phyloP scores from a whole-genome alignment of 2,797 vertebrate genomes.

The Poeciliopsis gracilis region DNA sequence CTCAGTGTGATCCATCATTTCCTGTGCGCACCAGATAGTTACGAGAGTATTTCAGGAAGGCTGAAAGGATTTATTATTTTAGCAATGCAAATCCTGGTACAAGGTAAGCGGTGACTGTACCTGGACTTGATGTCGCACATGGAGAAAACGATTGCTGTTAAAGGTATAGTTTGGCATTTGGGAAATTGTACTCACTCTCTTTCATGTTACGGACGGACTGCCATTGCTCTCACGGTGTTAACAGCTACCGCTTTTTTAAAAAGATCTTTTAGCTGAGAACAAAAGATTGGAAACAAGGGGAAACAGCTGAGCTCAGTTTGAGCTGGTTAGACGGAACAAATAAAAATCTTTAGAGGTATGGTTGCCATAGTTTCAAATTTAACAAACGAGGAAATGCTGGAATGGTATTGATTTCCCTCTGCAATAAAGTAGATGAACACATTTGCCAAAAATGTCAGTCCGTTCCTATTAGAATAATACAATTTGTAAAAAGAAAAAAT shows the following conservation, averaged over 20 bases:
- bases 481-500: not conserved
- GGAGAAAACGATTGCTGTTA: not conserved
- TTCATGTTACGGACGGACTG: not conserved
- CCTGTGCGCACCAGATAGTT: conserved; percentile 5
- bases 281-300: conserved; percentile 8
- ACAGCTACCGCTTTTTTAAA: not conserved
- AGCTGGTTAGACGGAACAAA: not conserved
- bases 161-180: not conserved
- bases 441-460: conserved; percentile 11
- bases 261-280: conserved; percentile 1
- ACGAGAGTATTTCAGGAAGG: conserved; percentile 32
- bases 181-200: not conserved
- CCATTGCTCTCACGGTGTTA: not conserved
- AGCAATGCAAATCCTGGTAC: conserved; percentile 10
- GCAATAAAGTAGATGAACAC: not conserved
- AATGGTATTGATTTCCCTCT: not conserved
- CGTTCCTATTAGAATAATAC: not conserved
- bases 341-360: conserved; percentile 7
- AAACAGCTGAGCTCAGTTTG: not conserved
- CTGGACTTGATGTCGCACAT: conserved; percentile 8
- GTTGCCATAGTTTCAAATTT: conserved; percentile 3
- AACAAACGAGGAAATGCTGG: conserved; percentile 13
- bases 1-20: conserved; percentile 45
- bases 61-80: conserved; percentile 34
- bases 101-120: not conserved